Conservation (phyloP, 2,888 invertebrate genomes). For the Flabesymbios commensalis region DNA sequence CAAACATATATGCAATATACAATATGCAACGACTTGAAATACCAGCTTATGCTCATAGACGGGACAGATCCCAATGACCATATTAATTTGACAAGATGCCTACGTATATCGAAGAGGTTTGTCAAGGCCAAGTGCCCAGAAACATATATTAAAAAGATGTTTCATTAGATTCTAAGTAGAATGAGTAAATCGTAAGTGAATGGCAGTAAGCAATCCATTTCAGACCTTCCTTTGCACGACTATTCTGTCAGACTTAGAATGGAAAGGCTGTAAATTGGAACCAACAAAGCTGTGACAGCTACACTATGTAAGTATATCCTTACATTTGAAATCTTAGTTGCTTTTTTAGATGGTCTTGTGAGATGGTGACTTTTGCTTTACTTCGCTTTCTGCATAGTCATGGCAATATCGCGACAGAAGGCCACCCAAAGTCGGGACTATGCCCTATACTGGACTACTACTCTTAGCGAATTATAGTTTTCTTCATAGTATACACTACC, state of each 20-base stretch:
- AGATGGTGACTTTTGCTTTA: no score
- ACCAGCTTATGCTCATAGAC: no score
- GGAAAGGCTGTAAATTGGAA: neutral
- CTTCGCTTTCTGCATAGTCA: no score
- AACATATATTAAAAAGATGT: neutral
- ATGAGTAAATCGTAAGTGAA: slow-evolving; percentile 2
- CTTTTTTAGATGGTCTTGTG: slow-evolving; percentile 3
- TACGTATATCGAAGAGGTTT: neutral
- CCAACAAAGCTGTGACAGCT: neutral
- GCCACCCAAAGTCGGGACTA: no score
- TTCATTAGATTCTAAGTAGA: slow-evolving; percentile 1
- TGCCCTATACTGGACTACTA: no score
- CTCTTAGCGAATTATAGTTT: no score
- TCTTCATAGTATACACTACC: no score
- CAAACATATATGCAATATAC: no score
- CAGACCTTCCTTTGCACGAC: neutral
- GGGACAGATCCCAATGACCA: no score
- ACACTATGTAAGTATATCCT: slow-evolving; percentile 1
- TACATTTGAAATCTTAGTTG: neutral
- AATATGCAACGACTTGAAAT: no score
- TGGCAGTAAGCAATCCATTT: slow-evolving; percentile 1
- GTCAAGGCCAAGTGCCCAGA: neutral
- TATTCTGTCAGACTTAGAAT: neutral
- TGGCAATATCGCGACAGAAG: no score
- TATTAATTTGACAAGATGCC: neutral